A percentile compares a stretch with the other conserved stretches of the same genome.
These are phyloP conservation scores for Cinara cedri DNA, from an alignment of 2,888 invertebrate genomes.

Conservation along the genomic window DNA sequence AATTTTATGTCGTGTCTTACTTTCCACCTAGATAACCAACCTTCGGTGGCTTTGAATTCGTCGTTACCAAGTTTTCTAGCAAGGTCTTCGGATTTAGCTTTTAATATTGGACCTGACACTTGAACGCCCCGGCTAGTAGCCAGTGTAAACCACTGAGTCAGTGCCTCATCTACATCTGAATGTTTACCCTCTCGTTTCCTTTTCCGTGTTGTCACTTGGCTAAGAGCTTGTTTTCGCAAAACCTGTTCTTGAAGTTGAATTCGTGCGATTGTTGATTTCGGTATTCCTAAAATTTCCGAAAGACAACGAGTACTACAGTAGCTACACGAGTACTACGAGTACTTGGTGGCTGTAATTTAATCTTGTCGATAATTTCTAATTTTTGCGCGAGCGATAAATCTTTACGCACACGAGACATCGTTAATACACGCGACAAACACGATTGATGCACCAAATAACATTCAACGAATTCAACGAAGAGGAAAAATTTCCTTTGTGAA, in stretches of 20 bases:
- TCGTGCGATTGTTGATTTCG: constrained; percentile 12
- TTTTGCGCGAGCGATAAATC: constrained; percentile 12
- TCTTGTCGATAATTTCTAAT: neutral
- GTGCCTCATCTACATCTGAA: neutral
- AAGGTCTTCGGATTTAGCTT: neutral
- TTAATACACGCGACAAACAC: too few species aligned
- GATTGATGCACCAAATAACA: too few species aligned
- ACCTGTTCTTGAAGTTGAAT: constrained; percentile 5
- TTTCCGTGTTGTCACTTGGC: constrained; percentile 9
- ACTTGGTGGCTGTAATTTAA: neutral
- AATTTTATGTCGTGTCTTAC: neutral
- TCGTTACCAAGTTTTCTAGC: neutral
- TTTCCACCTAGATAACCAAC: too few species aligned
- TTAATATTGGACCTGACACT: neutral
- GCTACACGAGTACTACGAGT: too few species aligned
- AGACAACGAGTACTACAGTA: neutral
- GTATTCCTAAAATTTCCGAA: neutral
- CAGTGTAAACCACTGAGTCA: neutral
- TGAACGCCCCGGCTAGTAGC: neutral
- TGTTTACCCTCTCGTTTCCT: neutral
- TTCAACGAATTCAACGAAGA: too few species aligned
- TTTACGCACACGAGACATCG: neutral
- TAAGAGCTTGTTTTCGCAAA: neutral
- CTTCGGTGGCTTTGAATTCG: too few species aligned
- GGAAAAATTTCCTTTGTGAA: too few species aligned